Base-by-base conservation (phyloP, 2,888 invertebrate genomes). In the Mongoloraphidia duomilia region DNA sequence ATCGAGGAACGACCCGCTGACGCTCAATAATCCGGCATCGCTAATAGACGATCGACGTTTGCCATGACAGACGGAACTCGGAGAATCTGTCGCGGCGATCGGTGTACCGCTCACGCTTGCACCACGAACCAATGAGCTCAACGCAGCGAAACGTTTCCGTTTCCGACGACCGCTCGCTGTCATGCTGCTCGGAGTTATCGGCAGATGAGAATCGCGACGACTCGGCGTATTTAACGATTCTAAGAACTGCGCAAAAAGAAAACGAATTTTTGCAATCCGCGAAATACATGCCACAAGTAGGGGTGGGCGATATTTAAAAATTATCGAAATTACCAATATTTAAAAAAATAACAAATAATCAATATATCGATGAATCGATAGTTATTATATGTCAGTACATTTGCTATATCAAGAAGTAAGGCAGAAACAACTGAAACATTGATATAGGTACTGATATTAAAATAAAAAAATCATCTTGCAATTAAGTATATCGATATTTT, bases 1-100 rank as follows among this genome's bases (percentile, higher is more conserved):
- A 65, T 94, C 94, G 54, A 94, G 75, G 66, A 92, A 84, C 58
- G 91, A 92, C 35, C 86, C 87, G 55, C 89, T 89, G 48, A 89
- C 80, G 56, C 88, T 88, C 50, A 91, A 75, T 52, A 86, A 75
- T 36, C 86, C 88, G 43, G 88, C 83, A 69, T 91, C 91, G 57
- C 86, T 85, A 43, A 89, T 82, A 8, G 89, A 89, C 2, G 91
- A 90, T 54, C 91, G 79, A 33, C 92, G 76, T 68, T 92, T 92
- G 10, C 36, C 36, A 37, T 48, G 42, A 26, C 26, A 26, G 63
- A 79, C 75, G 42, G 79, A 66, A 55, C 78, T 78, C 12, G 79
- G 75, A 61, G 63, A 67, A 50, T 64, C 72, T 55, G 71, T 71
- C 54, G 40, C 49, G 44, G 41, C 52, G 55, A 38, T 55, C 56